A percentile compares a stretch with the other conserved stretches of the same genome.
Conservation (phyloP, 2,888 invertebrate species). For the Drosophila robusta region DNA sequence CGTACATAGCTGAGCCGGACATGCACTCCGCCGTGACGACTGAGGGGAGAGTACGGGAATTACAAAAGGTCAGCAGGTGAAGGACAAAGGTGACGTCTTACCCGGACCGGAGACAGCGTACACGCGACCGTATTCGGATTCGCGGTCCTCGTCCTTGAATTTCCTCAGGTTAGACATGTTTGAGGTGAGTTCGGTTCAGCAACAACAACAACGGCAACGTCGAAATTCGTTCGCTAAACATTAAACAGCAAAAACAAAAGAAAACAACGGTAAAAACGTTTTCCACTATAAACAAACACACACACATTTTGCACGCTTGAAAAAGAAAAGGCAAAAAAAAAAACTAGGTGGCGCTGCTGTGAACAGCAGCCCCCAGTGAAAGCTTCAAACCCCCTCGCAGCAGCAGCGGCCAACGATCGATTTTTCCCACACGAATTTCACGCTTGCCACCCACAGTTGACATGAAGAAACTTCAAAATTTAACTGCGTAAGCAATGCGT, state of each 20-base stretch:
- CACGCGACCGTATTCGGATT: constrained; percentile 95
- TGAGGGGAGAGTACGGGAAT: constrained; percentile 80
- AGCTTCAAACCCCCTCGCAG: constrained; percentile 63
- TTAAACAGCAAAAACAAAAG: constrained; percentile 1
- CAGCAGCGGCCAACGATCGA: constrained; percentile 54
- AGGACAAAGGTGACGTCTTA: constrained; percentile 83
- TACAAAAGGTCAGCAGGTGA: constrained; percentile 48
- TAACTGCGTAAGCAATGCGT: constrained; percentile 11
- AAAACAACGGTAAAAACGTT: constrained; percentile 25
- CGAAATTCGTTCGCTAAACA: constrained; percentile 51
- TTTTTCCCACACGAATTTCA: constrained; percentile 70
- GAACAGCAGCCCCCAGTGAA: constrained; percentile 65
- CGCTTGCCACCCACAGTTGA: constrained; percentile 39
- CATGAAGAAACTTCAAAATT: constrained; percentile 13
- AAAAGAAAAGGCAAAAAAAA: constrained; percentile 14
- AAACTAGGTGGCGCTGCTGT: constrained; percentile 65
- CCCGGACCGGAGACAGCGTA: constrained; percentile 99
- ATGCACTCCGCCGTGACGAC: constrained; percentile 99
- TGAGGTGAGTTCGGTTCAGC: constrained; percentile 51
- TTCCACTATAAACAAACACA: constrained; percentile 64
- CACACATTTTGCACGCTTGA: constrained; percentile 61
- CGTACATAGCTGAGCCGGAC: constrained; percentile 99
- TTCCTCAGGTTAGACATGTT: constrained; percentile 79
- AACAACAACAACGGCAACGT: constrained; percentile 41
- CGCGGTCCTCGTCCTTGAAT: constrained; percentile 90